phyloP scores from a whole-genome alignment of 2,797 vertebrate species.

The Monodelphis domestica region DNA sequence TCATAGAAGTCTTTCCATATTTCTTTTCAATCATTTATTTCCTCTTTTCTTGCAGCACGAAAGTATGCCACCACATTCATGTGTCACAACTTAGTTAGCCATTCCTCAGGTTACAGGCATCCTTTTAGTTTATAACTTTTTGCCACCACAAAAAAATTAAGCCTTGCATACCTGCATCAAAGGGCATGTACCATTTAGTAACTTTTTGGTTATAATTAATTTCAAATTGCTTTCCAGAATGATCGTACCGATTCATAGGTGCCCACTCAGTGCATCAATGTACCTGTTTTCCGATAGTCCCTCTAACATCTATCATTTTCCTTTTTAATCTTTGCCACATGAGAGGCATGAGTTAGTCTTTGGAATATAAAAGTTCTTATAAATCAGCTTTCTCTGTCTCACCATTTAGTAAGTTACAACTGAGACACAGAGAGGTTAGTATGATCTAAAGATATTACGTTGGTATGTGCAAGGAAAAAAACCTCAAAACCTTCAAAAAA shows the following conservation, averaged over 20 bases:
- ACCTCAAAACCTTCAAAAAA: not conserved
- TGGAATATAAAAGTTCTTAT: not conserved
- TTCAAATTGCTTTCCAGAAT: not conserved
- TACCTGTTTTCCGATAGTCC: not conserved
- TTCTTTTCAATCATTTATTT: too few relatives aligned
- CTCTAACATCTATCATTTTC: not conserved
- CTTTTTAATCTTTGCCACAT: not conserved
- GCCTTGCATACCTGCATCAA: too few relatives aligned
- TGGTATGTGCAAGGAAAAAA: not conserved
- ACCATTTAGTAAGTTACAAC: not conserved
- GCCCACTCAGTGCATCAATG: not conserved
- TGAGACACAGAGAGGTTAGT: not conserved
- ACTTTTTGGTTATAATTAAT: not conserved
- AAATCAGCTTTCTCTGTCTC: not conserved
- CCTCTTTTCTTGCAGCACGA: too few relatives aligned
- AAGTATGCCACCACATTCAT: too few relatives aligned
- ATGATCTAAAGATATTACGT: not conserved
- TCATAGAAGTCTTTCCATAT: too few relatives aligned
- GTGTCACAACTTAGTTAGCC: too few relatives aligned
- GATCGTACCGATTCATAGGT: not conserved
- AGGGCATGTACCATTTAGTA: too few relatives aligned
- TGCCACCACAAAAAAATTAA: too few relatives aligned
- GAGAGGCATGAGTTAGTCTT: not conserved
- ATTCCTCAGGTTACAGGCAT: too few relatives aligned
- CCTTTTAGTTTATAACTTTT: too few relatives aligned